Base-by-base conservation (phyloP, 2,113 vertebrate species). In the Ardeotis arabs region DNA sequence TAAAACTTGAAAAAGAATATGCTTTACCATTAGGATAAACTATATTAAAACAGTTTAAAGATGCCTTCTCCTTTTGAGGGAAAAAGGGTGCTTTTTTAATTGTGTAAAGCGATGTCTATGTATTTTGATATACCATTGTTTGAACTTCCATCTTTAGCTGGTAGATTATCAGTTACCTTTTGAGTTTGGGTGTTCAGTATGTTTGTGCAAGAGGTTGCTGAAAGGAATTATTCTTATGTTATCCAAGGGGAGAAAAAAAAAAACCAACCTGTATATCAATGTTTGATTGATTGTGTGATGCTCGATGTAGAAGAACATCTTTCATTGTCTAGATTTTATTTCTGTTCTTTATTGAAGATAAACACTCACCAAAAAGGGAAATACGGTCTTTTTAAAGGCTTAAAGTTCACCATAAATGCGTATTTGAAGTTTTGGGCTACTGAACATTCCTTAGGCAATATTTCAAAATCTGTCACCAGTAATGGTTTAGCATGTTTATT, bases 101-200 rank as follows among this genome's bases (percentile, higher is more conserved):
- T 95, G 95, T 98, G 95, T 93, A 97, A 97, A 97, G 97, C 98
- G 96, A 89, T 52, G 80, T 98, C 96, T 95, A 18, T 94, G 95
- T 98, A 97, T 98, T 97, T 98, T 98, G 97, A 97, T 98, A 98
- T 98, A 98, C 98, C 99, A 98, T 99, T 99, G 99, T 99, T 99
- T 99, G 98, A 99, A 99, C 99, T 98, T 97, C 97, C 91, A 97
- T 98, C 98, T 98, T 98, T 98, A 98, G 98, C 98, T 98, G 98
- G 82, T 97, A 98, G 98, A 74, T 95, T 94, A 96, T 97, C 97
- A 94, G 73, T 96, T 95, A 79, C 37, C 87, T 97, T 97, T 98
- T 94, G 97, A 95, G 93, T 95, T 95, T 86, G 97, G 96, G 81
- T 96, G 95, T 97, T 97, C 89, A 41, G 92, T 90, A 72, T 96